Evolutionary conservation across 2,888 invertebrate genomes (phyloP).

Genomic region (Asteroscopus sphinx): DNA sequence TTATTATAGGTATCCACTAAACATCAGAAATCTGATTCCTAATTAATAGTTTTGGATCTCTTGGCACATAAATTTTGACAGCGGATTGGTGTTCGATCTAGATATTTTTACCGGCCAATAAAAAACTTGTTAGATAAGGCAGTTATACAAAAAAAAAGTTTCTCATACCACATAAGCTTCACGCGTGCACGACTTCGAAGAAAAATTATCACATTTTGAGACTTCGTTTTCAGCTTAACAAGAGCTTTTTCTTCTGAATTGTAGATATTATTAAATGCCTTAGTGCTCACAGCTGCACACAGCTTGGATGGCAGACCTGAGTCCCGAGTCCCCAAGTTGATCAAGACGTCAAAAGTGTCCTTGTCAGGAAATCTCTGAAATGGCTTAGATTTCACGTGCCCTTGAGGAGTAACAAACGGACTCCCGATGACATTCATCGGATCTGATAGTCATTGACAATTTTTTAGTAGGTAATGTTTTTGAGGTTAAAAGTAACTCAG

Average conservation of each 20-base stretch:
- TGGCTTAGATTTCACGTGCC: too few relatives aligned
- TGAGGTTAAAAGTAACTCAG: too few relatives aligned
- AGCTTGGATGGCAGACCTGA: too few relatives aligned
- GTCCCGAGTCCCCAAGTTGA: too few relatives aligned
- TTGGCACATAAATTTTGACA: not conserved
- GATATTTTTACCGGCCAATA: slow-evolving; percentile 1
- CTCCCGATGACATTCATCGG: too few relatives aligned
- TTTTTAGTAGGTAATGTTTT: too few relatives aligned
- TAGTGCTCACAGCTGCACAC: not conserved
- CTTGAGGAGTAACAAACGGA: too few relatives aligned
- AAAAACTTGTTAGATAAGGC: slow-evolving; percentile 3
- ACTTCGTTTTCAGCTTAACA: not conserved
- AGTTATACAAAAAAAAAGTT: slow-evolving; percentile 1
- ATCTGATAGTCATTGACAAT: too few relatives aligned
- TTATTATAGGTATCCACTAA: not conserved
- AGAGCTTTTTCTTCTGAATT: not conserved
- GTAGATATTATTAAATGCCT: not conserved
- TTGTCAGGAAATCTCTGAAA: too few relatives aligned
- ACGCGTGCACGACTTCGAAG: slow-evolving; percentile 1
- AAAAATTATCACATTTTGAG: slow-evolving; percentile 6
- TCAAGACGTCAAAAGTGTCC: too few relatives aligned
- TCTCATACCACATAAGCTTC: slow-evolving; percentile 4
- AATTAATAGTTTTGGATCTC: not conserved
- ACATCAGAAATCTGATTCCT: not conserved
- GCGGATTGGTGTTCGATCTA: not conserved